Percentiles rank a stretch among this genome's conserved stretches.
These are phyloP conservation scores for Notarius lentiginosus DNA, from an alignment of 2,113 vertebrate species.

Conservation along the genomic window DNA sequence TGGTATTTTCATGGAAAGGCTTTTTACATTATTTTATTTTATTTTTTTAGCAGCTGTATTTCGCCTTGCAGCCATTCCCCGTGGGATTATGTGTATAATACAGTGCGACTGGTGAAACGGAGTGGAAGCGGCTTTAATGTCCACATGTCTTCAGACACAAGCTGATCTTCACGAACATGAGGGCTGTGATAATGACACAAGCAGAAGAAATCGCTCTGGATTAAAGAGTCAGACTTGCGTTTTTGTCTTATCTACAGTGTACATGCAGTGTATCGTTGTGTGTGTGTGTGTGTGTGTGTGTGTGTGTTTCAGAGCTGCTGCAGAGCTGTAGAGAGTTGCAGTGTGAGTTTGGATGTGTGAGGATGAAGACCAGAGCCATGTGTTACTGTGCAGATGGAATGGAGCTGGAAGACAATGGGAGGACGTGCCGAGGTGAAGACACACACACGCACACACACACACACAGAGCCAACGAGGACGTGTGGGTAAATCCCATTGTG, in stretches of 20 bases:
- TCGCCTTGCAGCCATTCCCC: too few relatives aligned
- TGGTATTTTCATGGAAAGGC: too few relatives aligned
- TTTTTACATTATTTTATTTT: too few relatives aligned
- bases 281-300: slow-evolving; percentile 37
- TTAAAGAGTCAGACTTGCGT: not conserved
- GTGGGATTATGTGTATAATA: not conserved
- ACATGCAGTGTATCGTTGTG: not conserved
- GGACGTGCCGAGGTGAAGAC: slow-evolving; percentile 75
- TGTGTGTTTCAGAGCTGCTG: slow-evolving; percentile 71
- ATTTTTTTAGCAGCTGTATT: too few relatives aligned
- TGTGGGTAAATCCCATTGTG: not conserved
- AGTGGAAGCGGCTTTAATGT: not conserved
- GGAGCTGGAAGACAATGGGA: slow-evolving; percentile 69
- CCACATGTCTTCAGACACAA: not conserved
- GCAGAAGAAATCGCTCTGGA: not conserved
- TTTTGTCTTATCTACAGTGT: not conserved
- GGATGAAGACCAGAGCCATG: slow-evolving; percentile 71
- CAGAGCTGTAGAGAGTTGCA: slow-evolving; percentile 73
- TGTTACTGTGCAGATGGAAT: slow-evolving; percentile 81
- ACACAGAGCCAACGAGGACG: not conserved
- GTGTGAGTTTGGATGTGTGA: slow-evolving; percentile 79
- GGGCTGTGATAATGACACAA: not conserved
- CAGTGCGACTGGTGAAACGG: not conserved
- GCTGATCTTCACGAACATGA: not conserved
- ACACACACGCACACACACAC: slow-evolving; percentile 9